Base-by-base conservation (phyloP, 2,113 vertebrate genomes). In the Tetrao urogallus region DNA sequence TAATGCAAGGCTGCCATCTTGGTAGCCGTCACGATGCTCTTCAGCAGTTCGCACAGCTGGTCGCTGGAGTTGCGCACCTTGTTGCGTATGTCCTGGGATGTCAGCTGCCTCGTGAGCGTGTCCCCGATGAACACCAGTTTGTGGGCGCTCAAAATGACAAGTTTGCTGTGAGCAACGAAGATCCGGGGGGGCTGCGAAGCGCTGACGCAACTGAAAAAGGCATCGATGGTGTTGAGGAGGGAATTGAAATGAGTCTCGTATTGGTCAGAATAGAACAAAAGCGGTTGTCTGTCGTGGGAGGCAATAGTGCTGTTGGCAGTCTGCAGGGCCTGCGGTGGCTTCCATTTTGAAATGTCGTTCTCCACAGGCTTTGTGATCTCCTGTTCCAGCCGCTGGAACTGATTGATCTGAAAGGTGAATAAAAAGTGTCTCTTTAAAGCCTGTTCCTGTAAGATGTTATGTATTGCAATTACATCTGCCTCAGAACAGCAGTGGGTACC, bases 71-170 rank as follows among this genome's bases (percentile, higher is more conserved):
- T 99, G 98, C 99, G 99, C 83, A 99, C 98, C 47, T 97, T 97
- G 96, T 98, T 98, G 32, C 98, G 97, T 86, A 99, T 97, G 73
- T 99, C 98, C 36, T 98, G 98, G 6, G 97, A 95, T 0, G 97
- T 86, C n/a, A 98, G 98, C 88, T 99, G 99, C 88, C 99, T 92
- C 0, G 98, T 98, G 36, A 99, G 97, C 0, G 98, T 99, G 97
- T 99, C 99, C 8, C 99, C 99, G 13, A 99, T 99, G 97, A 99
- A 99, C 21, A 99, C 99, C 10, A 99, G 99, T 96, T 99, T 99
- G 98, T 99, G 99, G 9, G 99, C 99, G 1, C 99, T 99, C 86
- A 99, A 96, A 88, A 99, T 99, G 95, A 99, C 98, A 30, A 99
- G 99, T 61, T 99, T 99, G 97, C 99, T 99, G 97, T 99, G 99